Base-by-base conservation (phyloP, 2,888 invertebrate species). In the Aphodius granarius region DNA sequence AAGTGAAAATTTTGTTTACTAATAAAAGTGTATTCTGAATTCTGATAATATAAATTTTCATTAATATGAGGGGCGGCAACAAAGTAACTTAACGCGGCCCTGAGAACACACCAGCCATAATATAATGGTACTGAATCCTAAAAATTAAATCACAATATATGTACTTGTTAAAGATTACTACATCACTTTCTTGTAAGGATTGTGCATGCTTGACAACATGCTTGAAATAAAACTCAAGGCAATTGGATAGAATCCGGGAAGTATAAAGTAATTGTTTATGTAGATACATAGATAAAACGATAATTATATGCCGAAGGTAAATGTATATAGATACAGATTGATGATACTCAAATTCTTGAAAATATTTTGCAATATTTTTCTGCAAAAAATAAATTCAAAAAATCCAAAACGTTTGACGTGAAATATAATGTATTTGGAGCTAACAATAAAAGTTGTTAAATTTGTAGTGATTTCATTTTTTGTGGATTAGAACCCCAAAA, bases 171-270 rank as follows among this genome's bases (percentile, higher is more conserved):
- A 43, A 43, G 43, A 13, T 13, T 43, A 43, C 43, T 43, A 43
- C 43, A 43, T 43, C 9, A 43, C 43, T 18, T 65, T 65, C 19
- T 65, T 65, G 66, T 65, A 15, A 15, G 15, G 15, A 65, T 21
- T 66, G 17, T 73, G 19, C 62, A 73, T 20, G 73, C 73, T 73
- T 73, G 73, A 73, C 73, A 73, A 73, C n/a, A n/a, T n/a, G n/a
- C n/a, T n/a, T n/a, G n/a, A n/a, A 73, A 73, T 73, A 18, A 73
- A 66, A 68, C 73, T 73, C 73, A 66, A 43, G 62, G 71, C 16
- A 72, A 22, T 43, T 20, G n/a, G 63, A 63, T 72, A 63, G 18
- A 75, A 72, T 75, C 75, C 72, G 75, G 75, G 75, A 75, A 75
- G 63, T 72, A 75, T 73, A 72, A 72, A 68, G 72, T 72, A 65